A percentile compares a stretch with the other conserved stretches of the same genome.
These are phyloP conservation scores for Alviniconcha strummeri DNA, from an alignment of 2,888 invertebrate genomes.

Conservation along the genomic window DNA sequence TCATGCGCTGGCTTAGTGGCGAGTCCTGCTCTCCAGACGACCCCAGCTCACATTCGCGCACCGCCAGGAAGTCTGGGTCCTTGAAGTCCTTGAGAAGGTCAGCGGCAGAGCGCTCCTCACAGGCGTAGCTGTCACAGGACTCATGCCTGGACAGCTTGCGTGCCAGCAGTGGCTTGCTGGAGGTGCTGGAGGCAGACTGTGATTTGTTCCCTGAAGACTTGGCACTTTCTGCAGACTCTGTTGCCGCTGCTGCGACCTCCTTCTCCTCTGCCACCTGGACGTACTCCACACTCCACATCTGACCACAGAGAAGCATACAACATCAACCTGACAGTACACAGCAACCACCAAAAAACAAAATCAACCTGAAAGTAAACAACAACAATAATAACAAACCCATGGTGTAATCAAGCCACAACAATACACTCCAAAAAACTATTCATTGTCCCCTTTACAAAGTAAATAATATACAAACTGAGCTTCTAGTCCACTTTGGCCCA, in stretches of 20 bases:
- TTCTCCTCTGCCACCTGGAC: constrained; percentile 85
- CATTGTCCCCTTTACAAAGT: too few species aligned
- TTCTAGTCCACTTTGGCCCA: too few species aligned
- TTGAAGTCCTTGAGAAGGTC: constrained; percentile 67
- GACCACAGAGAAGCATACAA: constrained; percentile 49
- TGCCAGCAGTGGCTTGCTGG: constrained; percentile 16
- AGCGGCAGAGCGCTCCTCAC: constrained; percentile 54
- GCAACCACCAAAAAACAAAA: too few species aligned
- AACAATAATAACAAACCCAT: too few species aligned
- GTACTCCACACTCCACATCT: constrained; percentile 99
- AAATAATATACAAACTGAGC: too few species aligned
- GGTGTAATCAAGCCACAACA: too few species aligned
- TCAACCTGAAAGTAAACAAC: too few species aligned
- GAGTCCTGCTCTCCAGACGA: constrained; percentile 69
- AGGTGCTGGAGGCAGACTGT: constrained; percentile 23
- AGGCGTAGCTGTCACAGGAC: constrained; percentile 57
- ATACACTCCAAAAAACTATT: too few species aligned
- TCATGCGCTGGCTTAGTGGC: constrained; percentile 53
- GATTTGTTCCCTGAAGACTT: constrained; percentile 35
- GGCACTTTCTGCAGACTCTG: constrained; percentile 35
- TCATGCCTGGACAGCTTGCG: constrained; percentile 43
- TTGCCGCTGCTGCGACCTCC: constrained; percentile 36
- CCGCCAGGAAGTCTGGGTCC: constrained; percentile 62
- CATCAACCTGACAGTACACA: background rate
- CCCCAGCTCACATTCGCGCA: constrained; percentile 63